These are phyloP conservation scores for Premnoplex brunnescens DNA, from an alignment of 2,797 vertebrate genomes.

Conservation along the genomic window DNA sequence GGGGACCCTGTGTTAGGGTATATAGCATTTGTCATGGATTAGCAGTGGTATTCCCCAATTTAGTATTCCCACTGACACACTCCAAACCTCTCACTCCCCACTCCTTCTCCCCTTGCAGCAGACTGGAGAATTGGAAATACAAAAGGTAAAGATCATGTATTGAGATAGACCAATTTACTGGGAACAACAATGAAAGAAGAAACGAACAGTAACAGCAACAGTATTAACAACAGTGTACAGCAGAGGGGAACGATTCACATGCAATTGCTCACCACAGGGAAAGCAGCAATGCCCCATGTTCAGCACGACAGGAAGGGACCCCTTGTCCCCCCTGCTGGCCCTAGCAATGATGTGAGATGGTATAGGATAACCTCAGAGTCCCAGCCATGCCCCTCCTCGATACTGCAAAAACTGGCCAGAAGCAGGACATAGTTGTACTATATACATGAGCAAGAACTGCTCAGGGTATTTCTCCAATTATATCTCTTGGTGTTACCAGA, in stretches of 20 bases:
- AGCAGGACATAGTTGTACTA: neutral
- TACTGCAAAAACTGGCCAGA: neutral
- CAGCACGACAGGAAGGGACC: neutral
- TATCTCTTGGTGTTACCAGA: neutral
- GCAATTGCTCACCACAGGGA: accelerated
- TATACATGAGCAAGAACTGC: neutral
- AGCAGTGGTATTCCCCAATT: neutral
- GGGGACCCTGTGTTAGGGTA: neutral
- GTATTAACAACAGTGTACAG: neutral
- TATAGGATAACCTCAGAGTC: neutral
- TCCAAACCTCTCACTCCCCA: neutral
- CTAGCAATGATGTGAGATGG: neutral
- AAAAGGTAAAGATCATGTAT: neutral
- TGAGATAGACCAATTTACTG: neutral
- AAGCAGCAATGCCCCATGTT: accelerated
- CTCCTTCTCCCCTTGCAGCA: neutral
- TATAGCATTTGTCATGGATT: neutral
- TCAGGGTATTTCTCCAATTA: neutral
- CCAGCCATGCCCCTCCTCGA: neutral
- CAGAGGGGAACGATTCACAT: accelerated
- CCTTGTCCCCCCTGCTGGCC: no score
- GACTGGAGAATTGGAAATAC: neutral
- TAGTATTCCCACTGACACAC: neutral
- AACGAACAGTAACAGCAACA: neutral
- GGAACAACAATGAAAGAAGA: neutral